Conservation (phyloP, 2,113 vertebrate genomes). For the Sceloporus undulatus region DNA sequence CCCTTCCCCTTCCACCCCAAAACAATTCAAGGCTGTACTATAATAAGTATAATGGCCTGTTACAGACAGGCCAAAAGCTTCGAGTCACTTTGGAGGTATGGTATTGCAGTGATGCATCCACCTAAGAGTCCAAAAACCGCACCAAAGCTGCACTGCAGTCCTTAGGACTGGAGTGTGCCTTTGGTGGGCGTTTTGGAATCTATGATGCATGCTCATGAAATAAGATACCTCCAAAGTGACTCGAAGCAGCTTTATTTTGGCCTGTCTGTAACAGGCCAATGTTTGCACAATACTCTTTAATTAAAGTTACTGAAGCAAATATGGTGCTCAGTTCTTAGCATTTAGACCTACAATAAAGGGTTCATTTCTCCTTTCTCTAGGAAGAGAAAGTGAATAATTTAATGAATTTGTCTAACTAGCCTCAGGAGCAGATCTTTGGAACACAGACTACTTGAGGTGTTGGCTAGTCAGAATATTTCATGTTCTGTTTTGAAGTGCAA, state of each 20-base stretch:
- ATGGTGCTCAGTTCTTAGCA: neutral
- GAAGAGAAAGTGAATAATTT: conserved; percentile 2
- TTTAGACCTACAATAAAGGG: neutral
- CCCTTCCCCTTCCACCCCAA: neutral
- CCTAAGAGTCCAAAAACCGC: too few species aligned
- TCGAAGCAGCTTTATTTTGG: too few species aligned
- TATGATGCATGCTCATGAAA: too few species aligned
- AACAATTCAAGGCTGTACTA: neutral
- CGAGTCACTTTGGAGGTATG: too few species aligned
- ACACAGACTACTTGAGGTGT: neutral
- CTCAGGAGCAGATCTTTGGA: neutral
- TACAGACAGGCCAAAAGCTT: too few species aligned
- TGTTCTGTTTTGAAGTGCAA: neutral
- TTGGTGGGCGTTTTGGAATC: too few species aligned
- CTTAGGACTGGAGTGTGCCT: too few species aligned
- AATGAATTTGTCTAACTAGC: conserved; percentile 7
- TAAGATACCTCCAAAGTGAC: too few species aligned
- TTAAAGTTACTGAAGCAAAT: conserved; percentile 11
- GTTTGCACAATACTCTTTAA: neutral
- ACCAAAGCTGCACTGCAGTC: too few species aligned
- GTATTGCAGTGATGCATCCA: too few species aligned
- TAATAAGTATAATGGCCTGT: neutral
- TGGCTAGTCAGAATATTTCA: neutral
- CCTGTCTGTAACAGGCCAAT: too few species aligned
- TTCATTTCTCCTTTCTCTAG: neutral